These are phyloP conservation scores for Serrognathus titanus DNA, from an alignment of 2,888 invertebrate genomes.

Conservation along the genomic window DNA sequence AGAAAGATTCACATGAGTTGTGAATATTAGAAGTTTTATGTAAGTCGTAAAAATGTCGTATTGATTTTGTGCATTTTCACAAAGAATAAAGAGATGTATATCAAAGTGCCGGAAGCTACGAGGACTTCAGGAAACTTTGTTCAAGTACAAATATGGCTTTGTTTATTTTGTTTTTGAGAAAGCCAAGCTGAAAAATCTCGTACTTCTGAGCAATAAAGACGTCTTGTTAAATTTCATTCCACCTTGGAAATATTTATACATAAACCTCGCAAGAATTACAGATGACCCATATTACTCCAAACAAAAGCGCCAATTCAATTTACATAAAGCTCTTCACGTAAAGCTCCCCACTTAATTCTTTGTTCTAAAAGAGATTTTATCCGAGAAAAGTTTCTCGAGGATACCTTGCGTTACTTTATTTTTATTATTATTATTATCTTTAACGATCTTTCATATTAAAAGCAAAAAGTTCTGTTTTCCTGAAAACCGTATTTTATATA, in stretches of 20 bases:
- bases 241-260: slow-evolving; percentile 17
- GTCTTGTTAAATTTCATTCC: slow-evolving; percentile 13
- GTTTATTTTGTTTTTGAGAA: slow-evolving; percentile 8
- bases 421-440: not conserved
- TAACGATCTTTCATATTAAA: not conserved
- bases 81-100: slow-evolving; percentile 20
- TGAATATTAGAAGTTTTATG: slow-evolving; percentile 20
- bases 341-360: slow-evolving; percentile 18
- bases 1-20: slow-evolving; percentile 13
- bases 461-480: not conserved
- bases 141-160: slow-evolving; percentile 14
- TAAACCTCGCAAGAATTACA: slow-evolving; percentile 13
- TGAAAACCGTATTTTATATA: no score
- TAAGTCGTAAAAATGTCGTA: slow-evolving; percentile 18
- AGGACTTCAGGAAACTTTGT: slow-evolving; percentile 14
- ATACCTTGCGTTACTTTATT: not conserved
- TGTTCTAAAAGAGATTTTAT: slow-evolving; percentile 17
- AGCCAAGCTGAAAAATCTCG: slow-evolving; percentile 4
- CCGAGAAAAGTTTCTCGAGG: slow-evolving; percentile 1
- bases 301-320: slow-evolving; percentile 13
- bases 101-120: slow-evolving; percentile 16
- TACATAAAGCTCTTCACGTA: slow-evolving; percentile 15
- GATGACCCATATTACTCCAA: slow-evolving; percentile 19
- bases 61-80: slow-evolving; percentile 18
- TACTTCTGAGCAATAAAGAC: slow-evolving; percentile 7